A percentile compares a stretch with the other conserved stretches of the same genome.
These are phyloP conservation scores for Stenotaenia linearis DNA, from an alignment of 2,888 invertebrate species.

Conservation along the genomic window DNA sequence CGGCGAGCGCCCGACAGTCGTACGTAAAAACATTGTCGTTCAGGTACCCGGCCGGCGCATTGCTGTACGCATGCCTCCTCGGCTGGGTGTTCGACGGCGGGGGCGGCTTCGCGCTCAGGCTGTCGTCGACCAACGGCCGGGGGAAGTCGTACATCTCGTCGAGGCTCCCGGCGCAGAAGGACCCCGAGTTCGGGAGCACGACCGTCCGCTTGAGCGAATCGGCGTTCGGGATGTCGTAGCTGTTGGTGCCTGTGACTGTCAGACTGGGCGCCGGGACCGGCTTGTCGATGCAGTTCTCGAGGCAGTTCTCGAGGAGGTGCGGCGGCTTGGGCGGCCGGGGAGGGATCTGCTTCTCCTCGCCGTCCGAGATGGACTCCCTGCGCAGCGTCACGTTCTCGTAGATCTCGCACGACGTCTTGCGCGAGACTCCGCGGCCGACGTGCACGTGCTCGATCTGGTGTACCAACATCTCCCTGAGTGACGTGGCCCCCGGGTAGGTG, in stretches of 20 bases:
- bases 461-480: background rate
- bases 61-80: constrained; percentile 56
- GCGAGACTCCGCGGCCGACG: background rate
- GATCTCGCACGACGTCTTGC: background rate
- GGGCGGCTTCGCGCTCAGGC: constrained; percentile 38
- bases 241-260: background rate
- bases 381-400: constrained; percentile 9
- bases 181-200: constrained; percentile 24
- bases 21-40: constrained; percentile 47
- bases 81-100: constrained; percentile 35
- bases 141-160: constrained; percentile 66
- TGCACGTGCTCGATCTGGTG: background rate
- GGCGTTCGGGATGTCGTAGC: background rate
- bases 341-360: background rate
- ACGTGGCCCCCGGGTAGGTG: constrained; percentile 38
- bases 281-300: background rate
- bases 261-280: background rate
- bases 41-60: constrained; percentile 55
- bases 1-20: background rate
- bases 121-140: constrained; percentile 44
- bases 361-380: background rate
- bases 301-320: constrained; percentile 49
- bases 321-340: constrained; percentile 68
- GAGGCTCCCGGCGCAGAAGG: background rate
- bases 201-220: background rate